Percentiles rank a stretch among this genome's conserved stretches.
Conservation (phyloP, 2,888 invertebrate genomes). For the Chrysina gloriosa region DNA sequence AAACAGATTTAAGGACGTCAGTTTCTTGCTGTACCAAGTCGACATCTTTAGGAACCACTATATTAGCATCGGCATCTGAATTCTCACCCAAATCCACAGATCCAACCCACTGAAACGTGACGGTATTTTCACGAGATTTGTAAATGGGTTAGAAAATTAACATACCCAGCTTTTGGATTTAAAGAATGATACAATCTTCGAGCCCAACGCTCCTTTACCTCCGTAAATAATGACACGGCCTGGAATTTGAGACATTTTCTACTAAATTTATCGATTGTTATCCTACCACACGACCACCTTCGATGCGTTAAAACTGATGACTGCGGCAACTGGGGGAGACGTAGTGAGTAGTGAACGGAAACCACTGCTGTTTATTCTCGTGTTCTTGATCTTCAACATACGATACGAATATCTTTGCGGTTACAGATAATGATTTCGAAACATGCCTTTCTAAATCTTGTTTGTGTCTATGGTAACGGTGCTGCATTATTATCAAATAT, state of each 20-base stretch:
- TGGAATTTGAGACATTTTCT: constrained; percentile 43
- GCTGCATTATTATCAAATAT: background rate
- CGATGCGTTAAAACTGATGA: no score
- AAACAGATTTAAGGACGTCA: constrained; percentile 75
- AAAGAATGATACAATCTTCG: constrained; percentile 87
- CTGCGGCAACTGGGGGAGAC: no score
- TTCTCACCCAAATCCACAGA: constrained; percentile 63
- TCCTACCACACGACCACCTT: background rate
- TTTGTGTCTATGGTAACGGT: background rate
- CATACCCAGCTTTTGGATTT: constrained; percentile 90
- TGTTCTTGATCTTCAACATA: background rate
- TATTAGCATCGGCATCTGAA: constrained; percentile 85
- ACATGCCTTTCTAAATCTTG: constrained; percentile 17
- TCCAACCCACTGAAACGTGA: constrained; percentile 61
- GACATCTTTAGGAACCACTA: constrained; percentile 83
- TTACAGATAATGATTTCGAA: background rate
- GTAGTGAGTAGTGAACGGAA: background rate
- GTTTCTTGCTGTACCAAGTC: constrained; percentile 84
- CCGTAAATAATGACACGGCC: constrained; percentile 92
- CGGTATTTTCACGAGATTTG: background rate
- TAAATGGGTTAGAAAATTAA: constrained; percentile 43
- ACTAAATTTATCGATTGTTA: constrained; percentile 9
- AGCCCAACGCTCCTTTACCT: constrained; percentile 94
- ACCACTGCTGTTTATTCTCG: background rate
- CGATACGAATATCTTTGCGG: constrained; percentile 7